phyloP scores from a whole-genome alignment of 1,140 invertebrate species.

The Drosophila carrolli region DNA sequence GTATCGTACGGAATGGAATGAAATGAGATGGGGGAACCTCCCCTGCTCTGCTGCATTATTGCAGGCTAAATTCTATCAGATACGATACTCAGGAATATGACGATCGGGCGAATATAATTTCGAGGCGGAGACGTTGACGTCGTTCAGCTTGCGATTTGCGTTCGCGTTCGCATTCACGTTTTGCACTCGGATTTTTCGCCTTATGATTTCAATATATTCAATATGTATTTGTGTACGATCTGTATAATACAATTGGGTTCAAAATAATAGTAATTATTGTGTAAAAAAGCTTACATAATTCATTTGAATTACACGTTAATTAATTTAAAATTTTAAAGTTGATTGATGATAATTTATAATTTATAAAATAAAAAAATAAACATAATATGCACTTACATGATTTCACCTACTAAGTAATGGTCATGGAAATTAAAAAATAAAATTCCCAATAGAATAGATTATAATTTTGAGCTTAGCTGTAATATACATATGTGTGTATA shows the following conservation, averaged over 20 bases:
- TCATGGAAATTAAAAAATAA: too few relatives aligned
- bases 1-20: conserved; percentile 40
- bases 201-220: conserved; percentile 78
- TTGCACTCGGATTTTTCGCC: conserved; percentile 75
- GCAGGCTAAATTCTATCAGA: conserved; percentile 72
- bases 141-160: conserved; percentile 46
- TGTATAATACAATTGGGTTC: conserved; percentile 6
- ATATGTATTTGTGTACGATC: conserved; percentile 30
- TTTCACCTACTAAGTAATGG: too few relatives aligned
- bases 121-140: conserved; percentile 67
- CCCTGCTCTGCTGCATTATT: conserved; percentile 54
- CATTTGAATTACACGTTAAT: too few relatives aligned
- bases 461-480: conserved; percentile 2
- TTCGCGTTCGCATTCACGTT: conserved; percentile 76
- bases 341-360: too few relatives aligned
- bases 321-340: too few relatives aligned
- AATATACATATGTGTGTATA: conserved; percentile 1
- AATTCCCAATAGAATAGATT: background rate
- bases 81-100: conserved; percentile 45
- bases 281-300: too few relatives aligned
- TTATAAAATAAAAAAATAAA: too few relatives aligned
- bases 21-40: conserved; percentile 51
- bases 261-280: background rate
- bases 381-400: too few relatives aligned
- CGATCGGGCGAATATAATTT: conserved; percentile 36